Evolutionary conservation across 1,140 invertebrate species (phyloP).

Genomic region (Meloidogyne floridensis): DNA sequence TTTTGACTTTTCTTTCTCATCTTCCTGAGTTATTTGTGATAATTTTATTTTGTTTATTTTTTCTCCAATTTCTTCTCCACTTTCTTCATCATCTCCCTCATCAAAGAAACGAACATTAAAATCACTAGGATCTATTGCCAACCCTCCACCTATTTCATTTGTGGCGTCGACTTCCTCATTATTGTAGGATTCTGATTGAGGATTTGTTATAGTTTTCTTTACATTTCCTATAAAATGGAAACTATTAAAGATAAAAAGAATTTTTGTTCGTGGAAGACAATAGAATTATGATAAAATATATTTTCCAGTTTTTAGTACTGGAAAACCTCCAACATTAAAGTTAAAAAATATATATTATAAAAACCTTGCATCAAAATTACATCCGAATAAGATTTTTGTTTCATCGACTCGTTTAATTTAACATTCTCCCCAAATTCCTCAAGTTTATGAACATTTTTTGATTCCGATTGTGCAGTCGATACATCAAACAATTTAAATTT

Average conservation of each 20-base stretch:
- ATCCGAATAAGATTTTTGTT: neutral
- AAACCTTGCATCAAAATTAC: no score
- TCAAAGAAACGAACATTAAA: slow-evolving; percentile 32
- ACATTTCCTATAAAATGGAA: neutral
- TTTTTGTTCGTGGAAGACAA: no score
- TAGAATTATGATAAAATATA: no score
- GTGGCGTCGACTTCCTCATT: neutral
- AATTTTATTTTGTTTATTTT: slow-evolving; percentile 14
- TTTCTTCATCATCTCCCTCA: slow-evolving; percentile 22
- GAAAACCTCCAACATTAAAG: no score
- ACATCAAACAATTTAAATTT: slow-evolving; percentile 33
- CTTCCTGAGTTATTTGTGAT: neutral
- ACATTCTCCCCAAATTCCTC: neutral
- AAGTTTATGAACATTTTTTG: neutral
- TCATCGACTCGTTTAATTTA: neutral
- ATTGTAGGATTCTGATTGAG: neutral
- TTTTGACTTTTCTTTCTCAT: neutral
- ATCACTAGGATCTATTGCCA: slow-evolving; percentile 16
- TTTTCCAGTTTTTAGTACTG: no score
- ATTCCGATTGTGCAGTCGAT: neutral
- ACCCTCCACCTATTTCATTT: neutral
- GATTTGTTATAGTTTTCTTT: neutral
- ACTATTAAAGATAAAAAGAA: no score
- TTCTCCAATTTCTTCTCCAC: neutral
- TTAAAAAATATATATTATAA: no score